A percentile compares a stretch with the other conserved stretches of the same genome.
phyloP scores from a whole-genome alignment of 2,888 invertebrate species.

The Volucella inflata region DNA sequence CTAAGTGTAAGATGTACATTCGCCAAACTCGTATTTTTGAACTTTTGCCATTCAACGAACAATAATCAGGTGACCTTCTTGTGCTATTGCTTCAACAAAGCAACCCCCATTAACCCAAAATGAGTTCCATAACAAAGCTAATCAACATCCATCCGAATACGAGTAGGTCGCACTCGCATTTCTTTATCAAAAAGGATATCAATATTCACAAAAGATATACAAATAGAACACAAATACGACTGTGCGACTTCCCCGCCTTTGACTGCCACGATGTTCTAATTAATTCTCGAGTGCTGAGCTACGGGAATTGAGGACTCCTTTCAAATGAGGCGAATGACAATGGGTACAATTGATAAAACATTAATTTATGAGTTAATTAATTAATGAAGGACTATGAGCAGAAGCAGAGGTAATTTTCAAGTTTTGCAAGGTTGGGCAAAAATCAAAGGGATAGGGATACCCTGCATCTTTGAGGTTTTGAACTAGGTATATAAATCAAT shows the following conservation, averaged over 20 bases:
- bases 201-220: background rate
- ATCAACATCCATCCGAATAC: constrained; percentile 19
- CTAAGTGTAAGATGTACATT: no score
- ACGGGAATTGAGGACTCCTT: constrained; percentile 32
- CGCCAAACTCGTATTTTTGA: no score
- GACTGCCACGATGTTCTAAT: background rate
- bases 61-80: no score
- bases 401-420: background rate
- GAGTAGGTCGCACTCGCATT: background rate
- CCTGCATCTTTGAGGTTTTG: background rate
- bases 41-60: no score
- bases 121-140: constrained; percentile 32
- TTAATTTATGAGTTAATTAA: constrained; percentile 23
- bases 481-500: constrained; percentile 12
- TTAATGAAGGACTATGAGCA: constrained; percentile 17
- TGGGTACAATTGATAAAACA: background rate
- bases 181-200: background rate
- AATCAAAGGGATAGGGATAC: background rate
- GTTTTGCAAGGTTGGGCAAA: constrained; percentile 10
- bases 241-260: background rate
- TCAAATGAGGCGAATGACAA: constrained; percentile 24
- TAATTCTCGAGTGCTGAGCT: background rate
- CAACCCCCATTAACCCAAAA: constrained; percentile 12
- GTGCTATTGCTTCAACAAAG: background rate
- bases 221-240: no score